Conservation (phyloP, 2,113 vertebrate species). For the Scatophagus argus region DNA sequence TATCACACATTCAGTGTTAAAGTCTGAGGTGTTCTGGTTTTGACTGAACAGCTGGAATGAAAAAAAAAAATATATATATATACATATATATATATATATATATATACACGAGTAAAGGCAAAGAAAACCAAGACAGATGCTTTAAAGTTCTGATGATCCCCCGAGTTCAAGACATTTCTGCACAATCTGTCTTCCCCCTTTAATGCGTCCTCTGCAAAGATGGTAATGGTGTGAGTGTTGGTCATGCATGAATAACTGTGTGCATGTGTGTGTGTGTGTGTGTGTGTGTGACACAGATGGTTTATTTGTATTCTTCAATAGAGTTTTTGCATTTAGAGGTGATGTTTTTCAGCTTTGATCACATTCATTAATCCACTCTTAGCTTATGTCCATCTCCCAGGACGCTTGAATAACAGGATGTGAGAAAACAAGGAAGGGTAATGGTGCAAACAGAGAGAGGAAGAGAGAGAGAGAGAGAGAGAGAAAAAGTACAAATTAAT, state of each 20-base stretch:
- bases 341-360: conserved; percentile 49
- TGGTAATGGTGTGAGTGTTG: conserved; percentile 44
- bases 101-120: conserved; percentile 8
- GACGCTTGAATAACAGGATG: neutral
- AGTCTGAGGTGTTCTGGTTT: conserved; percentile 4
- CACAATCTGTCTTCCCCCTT: conserved; percentile 44
- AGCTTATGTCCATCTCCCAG: neutral
- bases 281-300: conserved; percentile 31
- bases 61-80: no score
- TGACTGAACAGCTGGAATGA: conserved; percentile 20
- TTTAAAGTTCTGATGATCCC: conserved; percentile 44
- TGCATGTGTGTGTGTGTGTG: conserved; percentile 19
- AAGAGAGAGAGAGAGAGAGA: neutral
- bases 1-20: neutral
- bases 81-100: no score
- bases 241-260: conserved; percentile 31
- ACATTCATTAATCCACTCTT: neutral
- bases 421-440: neutral
- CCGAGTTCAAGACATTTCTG: conserved; percentile 38
- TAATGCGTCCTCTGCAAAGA: conserved; percentile 53
- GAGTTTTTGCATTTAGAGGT: conserved; percentile 40
- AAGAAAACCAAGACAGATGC: conserved; percentile 28
- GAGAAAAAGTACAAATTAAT: conserved; percentile 5
- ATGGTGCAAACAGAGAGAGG: neutral
- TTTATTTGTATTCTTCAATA: conserved; percentile 38